phyloP scores from a whole-genome alignment of 2,113 vertebrate genomes.

The Morone saxatilis region DNA sequence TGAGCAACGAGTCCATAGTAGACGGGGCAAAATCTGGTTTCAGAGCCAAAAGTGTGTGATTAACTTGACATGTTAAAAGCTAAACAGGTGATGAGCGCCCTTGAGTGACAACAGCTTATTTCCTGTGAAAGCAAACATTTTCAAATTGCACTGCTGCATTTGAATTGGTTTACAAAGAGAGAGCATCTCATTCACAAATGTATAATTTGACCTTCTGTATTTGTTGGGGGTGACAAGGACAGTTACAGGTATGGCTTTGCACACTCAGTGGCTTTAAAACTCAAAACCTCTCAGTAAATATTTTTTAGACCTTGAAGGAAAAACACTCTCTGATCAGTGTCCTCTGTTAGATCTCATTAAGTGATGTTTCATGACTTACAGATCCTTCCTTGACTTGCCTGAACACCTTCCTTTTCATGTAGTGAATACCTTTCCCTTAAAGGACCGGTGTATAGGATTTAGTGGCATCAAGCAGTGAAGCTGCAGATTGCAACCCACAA shows the following conservation, averaged over 20 bases:
- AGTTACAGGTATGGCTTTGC: neutral
- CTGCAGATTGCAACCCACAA: too few relatives aligned
- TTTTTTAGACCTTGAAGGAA: neutral
- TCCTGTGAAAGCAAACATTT: conserved; percentile 20
- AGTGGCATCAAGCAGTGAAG: too few relatives aligned
- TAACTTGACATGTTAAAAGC: conserved; percentile 12
- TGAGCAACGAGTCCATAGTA: conserved; percentile 36
- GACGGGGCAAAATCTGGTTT: conserved; percentile 12
- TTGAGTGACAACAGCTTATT: conserved; percentile 7
- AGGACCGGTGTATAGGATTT: too few relatives aligned
- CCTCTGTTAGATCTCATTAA: neutral
- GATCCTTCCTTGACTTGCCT: too few relatives aligned
- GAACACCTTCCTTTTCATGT: neutral
- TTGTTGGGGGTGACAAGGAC: conserved; percentile 9
- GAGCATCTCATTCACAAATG: conserved; percentile 1
- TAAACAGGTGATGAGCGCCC: neutral
- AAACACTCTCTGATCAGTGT: neutral
- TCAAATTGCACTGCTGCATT: neutral
- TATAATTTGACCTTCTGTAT: conserved; percentile 5
- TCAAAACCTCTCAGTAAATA: neutral
- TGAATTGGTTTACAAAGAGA: conserved; percentile 7
- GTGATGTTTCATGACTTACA: neutral
- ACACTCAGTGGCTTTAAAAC: neutral
- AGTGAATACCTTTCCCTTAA: neutral
- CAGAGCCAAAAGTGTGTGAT: conserved; percentile 21